Percentiles rank a stretch among this genome's conserved stretches.
Conservation (phyloP, 2,113 vertebrate species). For the Raphicerus campestris region DNA sequence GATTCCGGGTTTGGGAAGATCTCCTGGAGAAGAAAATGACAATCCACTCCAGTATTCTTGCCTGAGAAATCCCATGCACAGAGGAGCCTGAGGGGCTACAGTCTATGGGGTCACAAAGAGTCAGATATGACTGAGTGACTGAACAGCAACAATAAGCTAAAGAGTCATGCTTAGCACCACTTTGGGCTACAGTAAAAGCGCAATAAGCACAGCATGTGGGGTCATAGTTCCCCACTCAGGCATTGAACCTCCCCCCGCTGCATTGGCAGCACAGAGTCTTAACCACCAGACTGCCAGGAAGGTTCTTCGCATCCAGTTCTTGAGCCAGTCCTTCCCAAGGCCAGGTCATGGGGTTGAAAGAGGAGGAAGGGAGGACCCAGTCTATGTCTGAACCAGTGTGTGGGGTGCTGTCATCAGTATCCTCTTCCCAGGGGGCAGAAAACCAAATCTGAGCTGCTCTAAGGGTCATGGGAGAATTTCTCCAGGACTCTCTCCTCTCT, state of each 20-base stretch:
- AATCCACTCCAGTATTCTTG: not conserved
- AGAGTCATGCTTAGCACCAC: not conserved
- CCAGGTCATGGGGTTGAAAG: accelerated
- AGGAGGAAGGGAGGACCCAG: not conserved
- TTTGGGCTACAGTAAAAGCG: not conserved
- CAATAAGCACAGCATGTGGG: not conserved
- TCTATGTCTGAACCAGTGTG: not conserved
- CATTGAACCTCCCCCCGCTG: not conserved
- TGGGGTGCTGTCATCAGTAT: not conserved
- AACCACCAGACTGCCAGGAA: not conserved
- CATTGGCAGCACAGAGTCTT: not conserved
- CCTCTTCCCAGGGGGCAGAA: not conserved
- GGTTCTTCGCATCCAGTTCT: not conserved
- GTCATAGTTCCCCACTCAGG: not conserved
- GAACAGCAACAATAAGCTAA: not conserved
- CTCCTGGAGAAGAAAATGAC: not conserved
- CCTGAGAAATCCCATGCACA: not conserved
- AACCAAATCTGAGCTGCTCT: not conserved
- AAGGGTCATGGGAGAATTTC: not conserved
- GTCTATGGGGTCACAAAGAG: not conserved
- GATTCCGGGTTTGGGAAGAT: not conserved
- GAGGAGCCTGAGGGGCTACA: not conserved
- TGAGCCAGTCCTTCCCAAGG: not conserved
- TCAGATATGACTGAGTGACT: not conserved
- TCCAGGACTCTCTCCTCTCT: not conserved